phyloP scores from a whole-genome alignment of 2,113 vertebrate species.

The Oryctolagus cuniculus region mOryCun1.1 NC_091442.1:83202501-83203000 shows the following conservation, averaged over 20 bases:
- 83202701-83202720: neutral
- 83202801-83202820: conserved; percentile 27
- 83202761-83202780: conserved; percentile 11
- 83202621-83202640: conserved; percentile 44
- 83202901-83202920: neutral
- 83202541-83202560: no score
- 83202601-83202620: no score
- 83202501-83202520: no score
- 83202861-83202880: neutral
- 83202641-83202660: neutral
- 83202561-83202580: no score
- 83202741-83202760: conserved; percentile 33
- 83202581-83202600: no score
- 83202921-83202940: neutral
- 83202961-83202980: conserved; percentile 31
- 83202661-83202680: conserved; percentile 41
- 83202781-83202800: conserved; percentile 25
- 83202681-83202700: conserved; percentile 38
- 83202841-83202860: neutral
- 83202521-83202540: no score
- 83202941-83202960: conserved; percentile 36
- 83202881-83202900: neutral
- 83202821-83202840: conserved; percentile 10
- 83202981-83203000: neutral
- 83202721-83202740: conserved; percentile 48